Conservation (phyloP, 2,797 vertebrate genomes). For the Petrocephalus schoutedeni region DNA sequence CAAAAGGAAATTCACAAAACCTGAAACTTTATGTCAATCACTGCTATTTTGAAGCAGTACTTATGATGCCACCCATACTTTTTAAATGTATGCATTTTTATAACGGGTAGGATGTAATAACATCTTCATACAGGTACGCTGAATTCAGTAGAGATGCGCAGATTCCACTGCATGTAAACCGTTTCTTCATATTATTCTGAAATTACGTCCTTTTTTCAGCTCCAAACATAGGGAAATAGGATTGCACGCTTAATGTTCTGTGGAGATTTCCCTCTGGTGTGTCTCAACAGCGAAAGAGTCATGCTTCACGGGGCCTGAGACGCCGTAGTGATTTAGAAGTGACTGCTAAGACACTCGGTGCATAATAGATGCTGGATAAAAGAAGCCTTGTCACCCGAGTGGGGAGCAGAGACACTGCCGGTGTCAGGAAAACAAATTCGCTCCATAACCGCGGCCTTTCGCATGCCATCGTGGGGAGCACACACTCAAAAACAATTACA, state of each 20-base stretch:
- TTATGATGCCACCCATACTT: neutral
- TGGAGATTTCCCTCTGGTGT: neutral
- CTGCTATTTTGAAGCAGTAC: neutral
- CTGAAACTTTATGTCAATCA: neutral
- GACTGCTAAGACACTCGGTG: neutral
- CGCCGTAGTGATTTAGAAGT: neutral
- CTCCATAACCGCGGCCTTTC: neutral
- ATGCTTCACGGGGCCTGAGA: neutral
- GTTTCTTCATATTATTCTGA: neutral
- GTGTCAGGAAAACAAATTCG: neutral
- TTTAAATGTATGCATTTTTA: neutral
- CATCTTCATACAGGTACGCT: neutral
- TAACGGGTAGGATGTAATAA: neutral
- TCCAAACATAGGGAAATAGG: neutral
- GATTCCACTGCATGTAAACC: neutral
- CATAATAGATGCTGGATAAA: slow-evolving; percentile 16
- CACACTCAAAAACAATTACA: neutral
- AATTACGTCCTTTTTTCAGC: neutral
- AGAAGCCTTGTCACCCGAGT: neutral
- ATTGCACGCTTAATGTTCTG: neutral
- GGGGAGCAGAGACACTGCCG: neutral
- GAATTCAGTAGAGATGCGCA: neutral
- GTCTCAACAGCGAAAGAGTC: neutral
- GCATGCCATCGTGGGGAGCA: neutral
- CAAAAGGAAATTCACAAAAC: neutral